Evolutionary conservation across 1,140 invertebrate species (phyloP).

Genomic region (Trichonephila inaurata): DNA sequence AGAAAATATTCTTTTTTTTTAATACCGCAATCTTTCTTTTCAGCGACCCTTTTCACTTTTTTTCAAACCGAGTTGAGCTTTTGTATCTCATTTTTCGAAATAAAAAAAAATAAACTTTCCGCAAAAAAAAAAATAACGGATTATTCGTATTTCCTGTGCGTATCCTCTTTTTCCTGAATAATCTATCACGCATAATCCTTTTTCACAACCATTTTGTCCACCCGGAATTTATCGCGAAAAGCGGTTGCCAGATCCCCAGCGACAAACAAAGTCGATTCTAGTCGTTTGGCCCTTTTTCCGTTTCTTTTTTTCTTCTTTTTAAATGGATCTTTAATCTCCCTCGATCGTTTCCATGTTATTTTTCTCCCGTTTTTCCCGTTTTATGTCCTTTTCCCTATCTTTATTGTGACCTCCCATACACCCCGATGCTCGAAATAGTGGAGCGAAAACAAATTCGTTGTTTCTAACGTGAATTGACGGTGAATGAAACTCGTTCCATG

Average conservation of each 20-base stretch:
- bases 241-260: constrained; percentile 61
- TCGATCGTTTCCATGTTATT: constrained; percentile 52
- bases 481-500: constrained; percentile 24
- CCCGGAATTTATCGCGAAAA: constrained; percentile 50
- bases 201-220: constrained; percentile 60
- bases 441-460: constrained; percentile 28
- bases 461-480: constrained; percentile 27
- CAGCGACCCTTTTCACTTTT: background rate
- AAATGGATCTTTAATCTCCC: constrained; percentile 69
- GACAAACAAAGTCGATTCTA: constrained; percentile 70
- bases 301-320: constrained; percentile 29
- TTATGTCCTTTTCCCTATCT: constrained; percentile 39
- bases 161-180: constrained; percentile 51
- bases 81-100: constrained; percentile 5
- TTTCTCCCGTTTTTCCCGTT: constrained; percentile 44
- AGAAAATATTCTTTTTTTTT: constrained; percentile 1
- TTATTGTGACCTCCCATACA: constrained; percentile 8
- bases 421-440: background rate
- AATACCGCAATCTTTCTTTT: background rate
- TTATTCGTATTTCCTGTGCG: constrained; percentile 65
- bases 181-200: constrained; percentile 69
- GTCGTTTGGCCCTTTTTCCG: constrained; percentile 8
- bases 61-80: background rate
- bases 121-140: constrained; percentile 43
- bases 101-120: constrained; percentile 19